Conservation (phyloP, 2,797 vertebrate species). For the Geotrypetes seraphini region DNA sequence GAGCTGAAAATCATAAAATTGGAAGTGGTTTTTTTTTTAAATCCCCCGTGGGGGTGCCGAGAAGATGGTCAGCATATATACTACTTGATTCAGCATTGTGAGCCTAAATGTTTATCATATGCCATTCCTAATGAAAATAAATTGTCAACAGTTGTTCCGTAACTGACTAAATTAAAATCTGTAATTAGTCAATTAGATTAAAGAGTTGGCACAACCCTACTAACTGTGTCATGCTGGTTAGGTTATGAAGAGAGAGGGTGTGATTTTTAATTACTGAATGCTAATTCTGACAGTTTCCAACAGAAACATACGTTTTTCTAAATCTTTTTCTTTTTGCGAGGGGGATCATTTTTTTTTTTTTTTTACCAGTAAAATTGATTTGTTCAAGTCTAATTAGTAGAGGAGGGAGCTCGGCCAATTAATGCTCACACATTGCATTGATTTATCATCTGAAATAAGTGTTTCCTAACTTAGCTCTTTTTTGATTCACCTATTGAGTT, state of each 20-base stretch:
- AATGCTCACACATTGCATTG: too few relatives aligned
- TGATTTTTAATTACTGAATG: conserved; percentile 78
- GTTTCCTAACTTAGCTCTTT: too few relatives aligned
- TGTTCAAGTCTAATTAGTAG: too few relatives aligned
- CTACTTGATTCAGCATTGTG: too few relatives aligned
- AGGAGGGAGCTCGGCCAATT: too few relatives aligned
- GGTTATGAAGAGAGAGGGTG: conserved; percentile 77
- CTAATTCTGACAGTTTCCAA: conserved; percentile 75
- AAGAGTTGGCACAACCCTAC: conserved; percentile 76
- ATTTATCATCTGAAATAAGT: too few relatives aligned
- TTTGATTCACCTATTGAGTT: too few relatives aligned
- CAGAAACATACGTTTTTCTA: conserved; percentile 57
- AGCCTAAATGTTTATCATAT: conserved; percentile 71
- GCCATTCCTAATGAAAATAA: conserved; percentile 76
- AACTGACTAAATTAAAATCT: conserved; percentile 78
- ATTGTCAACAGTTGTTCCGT: conserved; percentile 77
- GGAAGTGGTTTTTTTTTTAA: too few relatives aligned
- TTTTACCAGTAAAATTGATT: too few relatives aligned
- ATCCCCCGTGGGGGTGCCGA: too few relatives aligned
- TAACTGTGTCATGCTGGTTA: conserved; percentile 74
- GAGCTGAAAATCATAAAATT: conserved; percentile 8
- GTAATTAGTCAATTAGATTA: conserved; percentile 81
- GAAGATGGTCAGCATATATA: too few relatives aligned
- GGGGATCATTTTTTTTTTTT: not conserved
- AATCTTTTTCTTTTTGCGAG: conserved; percentile 2